Conservation (phyloP, 1,140 invertebrate species). For the Elymnias hypermnestra region DNA sequence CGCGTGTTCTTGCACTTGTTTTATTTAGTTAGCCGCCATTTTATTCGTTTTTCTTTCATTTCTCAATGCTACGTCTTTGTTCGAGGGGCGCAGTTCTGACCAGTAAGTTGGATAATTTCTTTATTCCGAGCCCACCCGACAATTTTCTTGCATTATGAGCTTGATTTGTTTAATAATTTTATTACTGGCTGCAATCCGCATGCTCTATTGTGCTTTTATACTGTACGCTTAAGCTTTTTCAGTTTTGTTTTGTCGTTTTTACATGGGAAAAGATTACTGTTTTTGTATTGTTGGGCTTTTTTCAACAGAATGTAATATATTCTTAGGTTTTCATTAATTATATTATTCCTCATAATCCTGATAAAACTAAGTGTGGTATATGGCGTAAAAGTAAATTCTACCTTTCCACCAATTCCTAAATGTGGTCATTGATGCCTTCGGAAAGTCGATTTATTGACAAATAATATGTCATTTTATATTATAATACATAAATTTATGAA, state of each 20-base stretch:
- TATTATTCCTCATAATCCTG: too few species aligned
- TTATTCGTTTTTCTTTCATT: conserved; percentile 49
- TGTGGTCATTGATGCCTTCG: too few species aligned
- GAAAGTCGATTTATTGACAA: too few species aligned
- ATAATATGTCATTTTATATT: too few species aligned
- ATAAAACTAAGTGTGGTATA: too few species aligned
- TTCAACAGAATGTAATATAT: too few species aligned
- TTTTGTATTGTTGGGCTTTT: conserved; percentile 17
- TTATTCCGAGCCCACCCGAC: conserved; percentile 66
- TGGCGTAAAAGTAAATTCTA: too few species aligned
- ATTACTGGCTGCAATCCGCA: conserved; percentile 55
- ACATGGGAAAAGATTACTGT: conserved; percentile 16
- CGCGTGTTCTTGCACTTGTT: conserved; percentile 70
- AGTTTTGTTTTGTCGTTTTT: conserved; percentile 18
- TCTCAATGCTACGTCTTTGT: conserved; percentile 69
- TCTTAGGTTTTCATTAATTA: too few species aligned
- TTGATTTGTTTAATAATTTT: conserved; percentile 75
- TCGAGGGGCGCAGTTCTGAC: conserved; percentile 56
- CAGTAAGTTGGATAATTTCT: conserved; percentile 73
- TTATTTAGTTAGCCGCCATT: conserved; percentile 63
- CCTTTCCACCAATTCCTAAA: too few species aligned
- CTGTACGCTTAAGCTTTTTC: conserved; percentile 17
- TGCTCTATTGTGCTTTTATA: conserved; percentile 49
- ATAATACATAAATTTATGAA: too few species aligned
- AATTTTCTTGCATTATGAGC: conserved; percentile 71